Conservation (phyloP, 2,113 vertebrate species). For the Malurus melanocephalus region DNA sequence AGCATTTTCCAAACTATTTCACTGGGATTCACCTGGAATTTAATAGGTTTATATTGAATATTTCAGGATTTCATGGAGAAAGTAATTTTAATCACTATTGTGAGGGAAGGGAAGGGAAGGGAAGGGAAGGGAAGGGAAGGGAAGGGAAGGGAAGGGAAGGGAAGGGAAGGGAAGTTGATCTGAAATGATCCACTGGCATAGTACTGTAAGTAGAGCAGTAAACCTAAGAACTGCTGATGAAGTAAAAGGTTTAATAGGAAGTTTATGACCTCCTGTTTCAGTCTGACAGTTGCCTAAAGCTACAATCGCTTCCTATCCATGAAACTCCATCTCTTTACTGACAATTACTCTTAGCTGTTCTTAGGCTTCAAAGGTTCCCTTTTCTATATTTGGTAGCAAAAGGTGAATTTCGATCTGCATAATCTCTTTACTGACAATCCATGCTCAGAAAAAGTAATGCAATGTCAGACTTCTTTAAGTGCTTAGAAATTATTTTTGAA, state of each 20-base stretch:
- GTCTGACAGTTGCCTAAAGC: not conserved
- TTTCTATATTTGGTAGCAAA: slow-evolving; percentile 60
- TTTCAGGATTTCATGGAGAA: not conserved
- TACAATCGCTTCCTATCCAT: slow-evolving; percentile 62
- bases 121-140: too few species aligned
- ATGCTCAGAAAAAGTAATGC: not conserved
- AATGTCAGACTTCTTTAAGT: slow-evolving; percentile 26
- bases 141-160: not conserved
- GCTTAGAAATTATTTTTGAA: slow-evolving; percentile 46
- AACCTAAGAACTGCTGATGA: not conserved
- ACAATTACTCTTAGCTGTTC: slow-evolving; percentile 66
- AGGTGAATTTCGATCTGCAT: slow-evolving; percentile 38
- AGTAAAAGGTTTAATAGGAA: not conserved
- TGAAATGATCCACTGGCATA: not conserved
- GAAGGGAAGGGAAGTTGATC: not conserved
- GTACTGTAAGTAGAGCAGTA: not conserved
- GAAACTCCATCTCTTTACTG: slow-evolving; percentile 50
- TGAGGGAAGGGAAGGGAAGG: not conserved
- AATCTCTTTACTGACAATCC: not conserved
- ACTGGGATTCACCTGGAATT: not conserved
- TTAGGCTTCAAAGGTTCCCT: slow-evolving; percentile 68
- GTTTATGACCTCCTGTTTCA: not conserved
- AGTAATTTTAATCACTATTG: not conserved
- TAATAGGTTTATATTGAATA: not conserved
- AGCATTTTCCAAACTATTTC: not conserved